phyloP scores from a whole-genome alignment of 2,797 vertebrate genomes.

The Anabas testudineus region DNA sequence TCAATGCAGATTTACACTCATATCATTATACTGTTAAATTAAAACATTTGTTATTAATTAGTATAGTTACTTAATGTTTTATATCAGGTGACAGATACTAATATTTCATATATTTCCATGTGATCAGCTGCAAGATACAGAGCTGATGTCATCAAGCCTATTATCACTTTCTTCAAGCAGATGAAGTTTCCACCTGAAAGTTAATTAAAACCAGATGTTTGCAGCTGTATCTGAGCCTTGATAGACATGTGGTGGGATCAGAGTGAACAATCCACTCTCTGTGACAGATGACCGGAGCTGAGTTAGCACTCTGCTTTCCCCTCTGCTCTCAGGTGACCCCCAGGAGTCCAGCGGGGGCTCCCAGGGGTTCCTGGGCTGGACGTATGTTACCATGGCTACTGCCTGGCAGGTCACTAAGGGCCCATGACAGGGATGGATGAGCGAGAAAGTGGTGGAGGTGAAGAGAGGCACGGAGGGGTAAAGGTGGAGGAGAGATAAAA shows the following conservation, averaged over 20 bases:
- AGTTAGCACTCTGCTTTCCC: constrained; percentile 33
- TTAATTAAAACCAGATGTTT: constrained; percentile 45
- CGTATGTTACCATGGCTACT: constrained; percentile 57
- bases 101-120: too few species aligned
- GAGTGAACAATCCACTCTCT: not conserved
- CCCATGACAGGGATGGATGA: constrained; percentile 54
- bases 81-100: too few species aligned
- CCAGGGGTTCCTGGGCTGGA: constrained; percentile 38
- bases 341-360: constrained; percentile 52
- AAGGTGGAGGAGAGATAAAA: constrained; percentile 59
- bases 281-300: constrained; percentile 51
- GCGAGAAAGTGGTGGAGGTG: not conserved
- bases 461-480: constrained; percentile 5
- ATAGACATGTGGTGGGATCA: not conserved
- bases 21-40: too few species aligned
- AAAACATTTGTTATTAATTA: too few species aligned
- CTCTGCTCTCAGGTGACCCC: constrained; percentile 50
- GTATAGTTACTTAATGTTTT: too few species aligned
- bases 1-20: too few species aligned
- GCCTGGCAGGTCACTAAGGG: constrained; percentile 42
- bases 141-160: not conserved
- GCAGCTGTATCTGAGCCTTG: constrained; percentile 4
- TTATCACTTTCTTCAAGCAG: constrained; percentile 1
- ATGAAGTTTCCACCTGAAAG: constrained; percentile 16
- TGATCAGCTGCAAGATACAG: too few species aligned